Evolutionary conservation across 2,888 invertebrate species (phyloP).

Genomic region (Eupithecia pulchellata): DNA sequence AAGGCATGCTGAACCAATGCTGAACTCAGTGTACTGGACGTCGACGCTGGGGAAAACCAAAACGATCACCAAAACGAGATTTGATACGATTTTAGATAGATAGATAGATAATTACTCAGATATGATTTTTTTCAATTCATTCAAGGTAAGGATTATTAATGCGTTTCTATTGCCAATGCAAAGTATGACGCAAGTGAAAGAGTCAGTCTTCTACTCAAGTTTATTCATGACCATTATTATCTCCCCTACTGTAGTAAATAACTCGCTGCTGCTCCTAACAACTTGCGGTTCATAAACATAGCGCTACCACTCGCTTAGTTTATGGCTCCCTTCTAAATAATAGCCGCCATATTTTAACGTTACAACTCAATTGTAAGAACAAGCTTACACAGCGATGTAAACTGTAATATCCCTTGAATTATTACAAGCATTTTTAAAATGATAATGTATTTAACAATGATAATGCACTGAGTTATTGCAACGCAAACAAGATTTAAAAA

Average conservation of each 20-base stretch:
- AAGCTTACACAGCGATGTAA: slow-evolving; percentile 51
- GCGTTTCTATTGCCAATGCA: too few species aligned
- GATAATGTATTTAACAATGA: slow-evolving; percentile 68
- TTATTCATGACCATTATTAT: too few species aligned
- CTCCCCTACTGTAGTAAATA: neutral
- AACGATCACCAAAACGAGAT: too few species aligned
- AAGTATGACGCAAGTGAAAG: too few species aligned
- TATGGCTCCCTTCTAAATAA: slow-evolving; percentile 52
- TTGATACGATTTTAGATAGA: too few species aligned
- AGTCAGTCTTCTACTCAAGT: too few species aligned
- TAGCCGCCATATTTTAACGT: slow-evolving; percentile 64
- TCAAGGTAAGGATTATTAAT: too few species aligned
- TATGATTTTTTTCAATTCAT: too few species aligned
- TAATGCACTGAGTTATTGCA: slow-evolving; percentile 78
- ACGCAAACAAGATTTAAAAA: slow-evolving; percentile 60
- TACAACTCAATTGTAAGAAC: slow-evolving; percentile 69
- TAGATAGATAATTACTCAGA: too few species aligned
- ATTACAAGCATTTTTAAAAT: slow-evolving; percentile 72
- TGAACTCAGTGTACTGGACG: neutral
- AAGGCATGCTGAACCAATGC: neutral
- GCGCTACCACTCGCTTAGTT: slow-evolving; percentile 27
- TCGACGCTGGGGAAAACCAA: neutral
- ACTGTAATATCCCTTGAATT: slow-evolving; percentile 76
- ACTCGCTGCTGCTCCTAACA: neutral
- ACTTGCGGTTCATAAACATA: neutral